Evolutionary conservation across 2,888 invertebrate species (phyloP), one percentile per base, ranked within the genome.

Genomic region (Sinohyriopsis cumingii): DNA sequence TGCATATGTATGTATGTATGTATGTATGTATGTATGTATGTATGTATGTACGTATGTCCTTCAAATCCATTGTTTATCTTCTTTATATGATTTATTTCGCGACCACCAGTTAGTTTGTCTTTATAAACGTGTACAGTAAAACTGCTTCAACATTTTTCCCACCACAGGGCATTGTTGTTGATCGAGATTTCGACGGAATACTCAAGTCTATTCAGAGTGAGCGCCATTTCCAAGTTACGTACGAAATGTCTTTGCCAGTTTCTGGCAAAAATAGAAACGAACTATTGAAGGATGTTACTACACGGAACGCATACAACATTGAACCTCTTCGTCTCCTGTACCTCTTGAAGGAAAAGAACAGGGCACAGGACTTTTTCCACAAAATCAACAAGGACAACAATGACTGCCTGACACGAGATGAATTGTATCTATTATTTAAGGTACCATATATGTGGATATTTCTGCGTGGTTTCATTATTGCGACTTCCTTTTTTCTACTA

Each of bases 321-420:
- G 87, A 88, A 73, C 88, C 88, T 9, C 70, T 88, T 25, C 79
- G 83, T 24, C 78, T 88, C 76, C 72, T 88, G 54, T 86, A 82
- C 70, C 69, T 83, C 57, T 75, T 87, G 67, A 87, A 88, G 75
- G 85, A 87, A 71, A 83, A 86, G 69, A 83, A 84, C 72, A 55
- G 85, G 18, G 85, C 85, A 3, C 82, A 84, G 45, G 85, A 85
- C 62, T 85, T 85, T 78, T 85, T 85, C 69, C 80, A 82, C 69
- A 84, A 81, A 71, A 85, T 85, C 57, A 85, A 85, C 77, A 84
- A 84, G 71, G 84, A 85, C 66, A 79, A 83, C 45, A 75, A 84
- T 67, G 81, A 84, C 20, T 82, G 84, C 0, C 65, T 85, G 12
- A 79, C 82, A 33, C 78, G 80, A 12, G 80, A 82, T n/a, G 85